Evolutionary conservation across 2,888 invertebrate species (phyloP), one percentile per base, ranked within the genome.

Genomic region (Scrobipalpa atriplicella): DNA sequence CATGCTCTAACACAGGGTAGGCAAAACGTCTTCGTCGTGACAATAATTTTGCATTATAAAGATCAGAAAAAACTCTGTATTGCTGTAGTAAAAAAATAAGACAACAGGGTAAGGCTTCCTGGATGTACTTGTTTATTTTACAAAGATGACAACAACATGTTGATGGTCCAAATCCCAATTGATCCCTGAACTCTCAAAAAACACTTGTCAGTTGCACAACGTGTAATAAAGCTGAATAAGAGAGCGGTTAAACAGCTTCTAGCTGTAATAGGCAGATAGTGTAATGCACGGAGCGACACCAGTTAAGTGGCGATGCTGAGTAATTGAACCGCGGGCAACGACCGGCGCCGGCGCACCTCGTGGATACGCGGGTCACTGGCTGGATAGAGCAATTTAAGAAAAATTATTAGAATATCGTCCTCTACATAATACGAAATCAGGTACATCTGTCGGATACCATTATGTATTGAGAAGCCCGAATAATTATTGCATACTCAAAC

Each of bases 281-380:
- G 61, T 61, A 41, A 61, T 61, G 61, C 19, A 61, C 1, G 60
- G 9, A n/a, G 36, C 38, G 61, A 61, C 61, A 61, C 19, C 38
- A 58, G 61, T 61, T 61, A 61, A 61, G 61, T 61, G 61, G 61
- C 3, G 10, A 36, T 16, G 13, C 38, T 16, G 21, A 13, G 16
- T 39, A 61, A 61, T 61, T 61, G 61, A 61, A 41, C 41, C 19
- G 61, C 61, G 61, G 39, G 65, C 65, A 51, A 65, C 60, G 65
- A 36, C 54, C 66, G 54, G 54, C 66, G 66, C 52, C 19, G 16
- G 62, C 66, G 66, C 66, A 66, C 61, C 61, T 61, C 41, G 13
- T 19, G 41, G 39, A 18, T 3, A 38, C 29, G 10, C 2, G 52
- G 52, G 16, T 52, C 52, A 52, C 16, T 52, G 18, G 18, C 52